A percentile compares a stretch with the other conserved stretches of the same genome.
These are phyloP conservation scores for Drosophila sp. DNA, from an alignment of 1,140 invertebrate species.

Conservation along the genomic window DNA sequence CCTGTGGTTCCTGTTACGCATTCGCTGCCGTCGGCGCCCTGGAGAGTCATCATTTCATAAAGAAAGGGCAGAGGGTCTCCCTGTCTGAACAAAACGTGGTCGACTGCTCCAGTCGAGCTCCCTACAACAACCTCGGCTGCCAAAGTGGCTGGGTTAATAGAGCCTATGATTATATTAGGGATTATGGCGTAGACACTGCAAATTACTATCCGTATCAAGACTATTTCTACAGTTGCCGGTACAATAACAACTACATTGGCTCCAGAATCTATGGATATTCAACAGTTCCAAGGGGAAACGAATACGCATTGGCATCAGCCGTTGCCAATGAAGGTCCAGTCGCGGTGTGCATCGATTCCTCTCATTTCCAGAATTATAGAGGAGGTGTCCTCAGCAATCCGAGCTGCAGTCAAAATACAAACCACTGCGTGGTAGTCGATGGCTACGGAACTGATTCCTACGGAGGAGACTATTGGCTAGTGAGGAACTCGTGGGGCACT, in stretches of 20 bases:
- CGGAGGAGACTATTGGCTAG: conserved; percentile 86
- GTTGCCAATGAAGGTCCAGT: conserved; percentile 5
- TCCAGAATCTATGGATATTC: not conserved
- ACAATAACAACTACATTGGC: not conserved
- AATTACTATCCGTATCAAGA: conserved; percentile 3
- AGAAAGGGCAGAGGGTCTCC: conserved; percentile 54
- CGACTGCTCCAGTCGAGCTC: not conserved
- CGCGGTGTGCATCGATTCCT: conserved; percentile 1
- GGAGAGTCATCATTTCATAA: conserved; percentile 89
- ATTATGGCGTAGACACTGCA: conserved; percentile 8
- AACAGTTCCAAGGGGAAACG: not conserved
- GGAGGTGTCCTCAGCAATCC: conserved; percentile 5
- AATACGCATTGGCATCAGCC: not conserved
- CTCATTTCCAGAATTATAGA: not conserved
- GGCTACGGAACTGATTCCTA: not conserved
- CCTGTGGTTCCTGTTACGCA: conserved; percentile 96
- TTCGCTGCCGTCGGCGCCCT: conserved; percentile 94
- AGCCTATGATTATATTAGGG: not conserved
- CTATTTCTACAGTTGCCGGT: not conserved
- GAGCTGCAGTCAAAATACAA: not conserved
- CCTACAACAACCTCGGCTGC: not conserved
- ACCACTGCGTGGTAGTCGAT: conserved; percentile 2
- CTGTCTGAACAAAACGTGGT: conserved; percentile 5
- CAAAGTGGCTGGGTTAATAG: not conserved
- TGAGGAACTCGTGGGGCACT: conserved; percentile 87